Conservation (phyloP, 2,888 invertebrate genomes). For the Machimus atricapillus region DNA sequence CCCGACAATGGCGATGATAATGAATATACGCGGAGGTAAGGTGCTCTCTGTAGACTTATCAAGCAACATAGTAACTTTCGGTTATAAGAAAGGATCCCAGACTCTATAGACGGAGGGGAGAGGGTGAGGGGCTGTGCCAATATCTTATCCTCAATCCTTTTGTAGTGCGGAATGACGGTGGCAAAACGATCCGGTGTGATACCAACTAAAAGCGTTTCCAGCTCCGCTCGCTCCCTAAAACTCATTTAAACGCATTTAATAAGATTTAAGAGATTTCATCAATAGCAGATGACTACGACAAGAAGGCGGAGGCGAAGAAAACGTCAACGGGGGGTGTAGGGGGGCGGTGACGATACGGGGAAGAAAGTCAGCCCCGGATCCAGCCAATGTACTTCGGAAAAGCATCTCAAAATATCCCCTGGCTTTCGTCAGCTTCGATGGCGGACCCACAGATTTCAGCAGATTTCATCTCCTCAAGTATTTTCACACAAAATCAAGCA, state of each 20-base stretch:
- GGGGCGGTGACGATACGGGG: background rate
- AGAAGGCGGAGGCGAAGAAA: background rate
- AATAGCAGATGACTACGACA: background rate
- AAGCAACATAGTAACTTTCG: background rate
- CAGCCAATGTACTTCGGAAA: background rate
- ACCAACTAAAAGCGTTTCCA: background rate
- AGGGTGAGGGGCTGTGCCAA: background rate
- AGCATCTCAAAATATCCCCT: background rate
- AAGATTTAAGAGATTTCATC: background rate
- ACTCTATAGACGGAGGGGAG: background rate
- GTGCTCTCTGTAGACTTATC: background rate
- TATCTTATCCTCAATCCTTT: background rate
- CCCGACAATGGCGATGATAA: slow-evolving; percentile 36
- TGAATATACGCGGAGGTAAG: slow-evolving; percentile 35
- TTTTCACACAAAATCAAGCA: background rate
- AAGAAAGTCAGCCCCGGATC: background rate
- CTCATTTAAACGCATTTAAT: slow-evolving; percentile 17
- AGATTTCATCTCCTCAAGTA: background rate
- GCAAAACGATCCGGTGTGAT: background rate
- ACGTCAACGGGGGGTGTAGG: background rate
- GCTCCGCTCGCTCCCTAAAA: background rate
- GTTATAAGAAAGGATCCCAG: background rate
- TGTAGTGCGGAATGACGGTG: background rate
- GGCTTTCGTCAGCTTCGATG: background rate
- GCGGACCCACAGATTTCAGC: background rate